Conservation (phyloP, 2,888 invertebrate genomes). For the Plemyria rubiginata region DNA sequence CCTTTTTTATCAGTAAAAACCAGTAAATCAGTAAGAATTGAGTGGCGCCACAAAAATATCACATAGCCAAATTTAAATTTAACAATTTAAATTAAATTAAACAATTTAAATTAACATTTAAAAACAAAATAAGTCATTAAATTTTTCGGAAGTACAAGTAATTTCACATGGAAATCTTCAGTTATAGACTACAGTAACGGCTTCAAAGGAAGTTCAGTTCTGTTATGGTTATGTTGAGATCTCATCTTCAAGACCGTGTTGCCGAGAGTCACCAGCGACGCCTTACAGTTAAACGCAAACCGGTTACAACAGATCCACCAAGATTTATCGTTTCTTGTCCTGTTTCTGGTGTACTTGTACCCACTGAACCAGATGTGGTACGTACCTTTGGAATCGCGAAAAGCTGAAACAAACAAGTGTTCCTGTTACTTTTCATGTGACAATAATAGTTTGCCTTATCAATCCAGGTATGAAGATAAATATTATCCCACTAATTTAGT, state of each 20-base stretch:
- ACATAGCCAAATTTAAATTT: no score
- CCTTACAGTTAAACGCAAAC: conserved; percentile 25
- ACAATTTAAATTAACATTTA: no score
- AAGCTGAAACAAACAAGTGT: conserved; percentile 21
- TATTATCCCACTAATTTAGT: no score
- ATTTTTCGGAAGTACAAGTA: no score
- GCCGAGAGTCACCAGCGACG: conserved; percentile 20
- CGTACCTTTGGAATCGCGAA: conserved; percentile 26
- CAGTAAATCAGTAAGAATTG: no score
- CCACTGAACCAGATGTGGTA: conserved; percentile 27
- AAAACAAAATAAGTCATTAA: no score
- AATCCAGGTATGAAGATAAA: no score
- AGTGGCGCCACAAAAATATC: no score
- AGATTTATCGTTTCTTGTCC: conserved; percentile 15
- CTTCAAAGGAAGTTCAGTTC: conserved; percentile 22
- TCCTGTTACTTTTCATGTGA: conserved; percentile 4
- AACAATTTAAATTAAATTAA: no score
- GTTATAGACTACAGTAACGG: conserved; percentile 5
- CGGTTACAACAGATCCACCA: conserved; percentile 35
- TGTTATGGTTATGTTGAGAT: conserved; percentile 27
- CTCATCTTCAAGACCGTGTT: conserved; percentile 22
- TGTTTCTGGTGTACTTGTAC: conserved; percentile 27
- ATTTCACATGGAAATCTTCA: neutral
- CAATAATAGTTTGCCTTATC: neutral
- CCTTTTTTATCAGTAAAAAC: no score